Base-by-base conservation (phyloP, 1,140 invertebrate species). In the Ips typographus region DNA sequence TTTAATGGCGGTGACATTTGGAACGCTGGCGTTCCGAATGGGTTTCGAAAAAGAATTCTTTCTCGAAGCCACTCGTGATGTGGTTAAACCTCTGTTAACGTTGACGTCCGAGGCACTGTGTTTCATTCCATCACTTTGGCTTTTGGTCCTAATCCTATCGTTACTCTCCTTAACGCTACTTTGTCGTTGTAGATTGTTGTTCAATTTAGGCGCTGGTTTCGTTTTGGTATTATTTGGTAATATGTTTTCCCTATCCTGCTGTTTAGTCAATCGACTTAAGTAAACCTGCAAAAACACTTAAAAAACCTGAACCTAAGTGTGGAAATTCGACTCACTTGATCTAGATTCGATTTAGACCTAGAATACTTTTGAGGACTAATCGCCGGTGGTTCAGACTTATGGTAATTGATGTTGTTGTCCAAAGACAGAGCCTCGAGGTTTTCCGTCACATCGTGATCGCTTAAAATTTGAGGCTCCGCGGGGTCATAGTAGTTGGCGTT, bases 281-380 rank as follows among this genome's bases (percentile, higher is more conserved):
- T 74, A 77, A 2, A 77, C 73, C 70, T 73, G 47, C 57, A 63
- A 67, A 55, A 55, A 5, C 44, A 3, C 22, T 49, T 3, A 1
- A 49, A 3, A 49, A 49, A 3, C 22, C 44, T 49, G 22, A 22
- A 49, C 44, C 44, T 3, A 2, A 22, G 22, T 22, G 22, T 22
- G 22, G 22, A 22, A 22, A 22, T 22, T 22, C 22, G 0, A 67
- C 47, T 60, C 47, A 74, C 71, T 71, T 79, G 78, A 65, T 80
- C 79, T 41, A 80, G 67, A 71, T 80, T 80, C 2, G 79, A 80
- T 71, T 80, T 80, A 2, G 79, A 80, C 40, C 79, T 71, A 37
- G 76, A 75, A 74, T 79, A 80, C 39, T 78, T 69, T 7, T 74
- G 73, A 4, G 77, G 70, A 42, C 61, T 75, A n/a, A 71, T 41